phyloP scores from a whole-genome alignment of 2,888 invertebrate species.

The Antitype chi region DNA sequence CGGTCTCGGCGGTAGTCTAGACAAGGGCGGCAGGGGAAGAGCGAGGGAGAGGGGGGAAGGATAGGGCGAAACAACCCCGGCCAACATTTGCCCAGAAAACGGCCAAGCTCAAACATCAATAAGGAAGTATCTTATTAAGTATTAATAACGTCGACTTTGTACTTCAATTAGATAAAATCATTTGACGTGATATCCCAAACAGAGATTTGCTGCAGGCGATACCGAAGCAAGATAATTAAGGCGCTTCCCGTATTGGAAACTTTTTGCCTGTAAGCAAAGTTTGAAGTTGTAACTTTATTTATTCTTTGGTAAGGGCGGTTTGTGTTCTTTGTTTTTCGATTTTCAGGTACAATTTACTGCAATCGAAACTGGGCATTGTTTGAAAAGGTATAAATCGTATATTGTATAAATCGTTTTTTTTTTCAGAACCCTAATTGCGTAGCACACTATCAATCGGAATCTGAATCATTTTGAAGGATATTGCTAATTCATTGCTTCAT shows the following conservation, averaged over 20 bases:
- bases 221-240: conserved; percentile 72
- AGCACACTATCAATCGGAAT: too few relatives aligned
- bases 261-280: conserved; percentile 66
- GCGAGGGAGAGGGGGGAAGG: conserved; percentile 68
- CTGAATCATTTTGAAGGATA: too few relatives aligned
- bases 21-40: conserved; percentile 76
- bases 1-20: conserved; percentile 82
- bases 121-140: conserved; percentile 81
- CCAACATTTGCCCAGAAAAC: conserved; percentile 81
- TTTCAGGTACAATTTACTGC: conserved; percentile 58
- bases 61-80: conserved; percentile 80
- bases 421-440: too few relatives aligned
- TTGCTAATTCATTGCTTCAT: too few relatives aligned
- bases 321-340: conserved; percentile 70
- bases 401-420: neutral
- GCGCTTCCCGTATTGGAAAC: conserved; percentile 60
- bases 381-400: neutral
- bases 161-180: conserved; percentile 76
- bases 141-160: conserved; percentile 77
- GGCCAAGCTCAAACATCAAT: conserved; percentile 80
- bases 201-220: conserved; percentile 71
- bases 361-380: conserved; percentile 3
- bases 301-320: conserved; percentile 70
- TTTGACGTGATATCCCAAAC: conserved; percentile 74
- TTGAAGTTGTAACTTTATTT: conserved; percentile 74